A percentile compares a stretch with the other conserved stretches of the same genome.
These are phyloP conservation scores for Coryphaenoides rupestris DNA, from an alignment of 2,113 vertebrate genomes.

Conservation along the genomic window DNA sequence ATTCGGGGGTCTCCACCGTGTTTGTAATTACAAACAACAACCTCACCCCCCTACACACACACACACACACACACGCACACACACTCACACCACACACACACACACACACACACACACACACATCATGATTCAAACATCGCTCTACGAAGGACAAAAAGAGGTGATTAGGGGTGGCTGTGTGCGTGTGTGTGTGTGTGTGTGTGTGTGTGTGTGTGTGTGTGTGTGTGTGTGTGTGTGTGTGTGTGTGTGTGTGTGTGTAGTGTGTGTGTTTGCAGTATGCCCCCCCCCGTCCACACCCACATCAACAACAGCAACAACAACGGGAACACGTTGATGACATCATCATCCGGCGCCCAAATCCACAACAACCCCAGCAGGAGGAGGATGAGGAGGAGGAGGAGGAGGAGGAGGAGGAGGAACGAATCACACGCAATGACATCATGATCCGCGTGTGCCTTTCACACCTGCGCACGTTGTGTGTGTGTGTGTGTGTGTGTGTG, in stretches of 20 bases:
- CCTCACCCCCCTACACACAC: not conserved
- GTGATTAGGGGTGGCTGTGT: conserved; percentile 50
- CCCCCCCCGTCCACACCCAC: no score
- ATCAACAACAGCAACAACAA: conserved; percentile 25
- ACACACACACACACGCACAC: no score
- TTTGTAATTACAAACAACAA: conserved; percentile 78
- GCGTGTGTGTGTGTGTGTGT: conserved; percentile 20
- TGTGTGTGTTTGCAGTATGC: not conserved
- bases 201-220: conserved; percentile 4
- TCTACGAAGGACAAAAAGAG: conserved; percentile 38
- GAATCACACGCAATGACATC: conserved; percentile 37
- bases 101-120: not conserved
- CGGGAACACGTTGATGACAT: conserved; percentile 41
- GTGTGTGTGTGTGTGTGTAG: not conserved
- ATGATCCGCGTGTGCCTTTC: conserved; percentile 41
- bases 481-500: conserved; percentile 18
- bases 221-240: conserved; percentile 7
- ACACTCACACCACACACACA: conserved; percentile 41
- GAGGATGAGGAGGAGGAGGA: no score
- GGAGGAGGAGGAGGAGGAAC: no score
- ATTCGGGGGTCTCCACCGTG: conserved; percentile 66
- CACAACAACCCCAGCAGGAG: conserved; percentile 11
- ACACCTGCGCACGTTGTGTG: conserved; percentile 39
- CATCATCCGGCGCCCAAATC: conserved; percentile 28
- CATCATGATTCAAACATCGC: conserved; percentile 79